Percentiles rank a stretch among this genome's conserved stretches.
Conservation (phyloP, 2,888 invertebrate genomes). For the Rhaphigaster nebulosa region DNA sequence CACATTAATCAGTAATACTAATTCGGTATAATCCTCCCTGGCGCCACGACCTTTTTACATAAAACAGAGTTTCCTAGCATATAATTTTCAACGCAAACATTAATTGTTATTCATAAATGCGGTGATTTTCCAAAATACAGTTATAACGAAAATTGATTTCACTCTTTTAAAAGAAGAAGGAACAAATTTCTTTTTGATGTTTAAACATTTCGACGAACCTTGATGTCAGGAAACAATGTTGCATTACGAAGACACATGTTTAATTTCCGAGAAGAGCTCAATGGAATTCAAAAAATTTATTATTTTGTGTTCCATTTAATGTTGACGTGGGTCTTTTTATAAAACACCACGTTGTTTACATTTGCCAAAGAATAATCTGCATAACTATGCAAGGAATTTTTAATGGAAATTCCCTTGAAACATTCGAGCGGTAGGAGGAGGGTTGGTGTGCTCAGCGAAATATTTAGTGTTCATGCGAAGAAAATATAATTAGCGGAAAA, state of each 20-base stretch:
- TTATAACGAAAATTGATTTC: background rate
- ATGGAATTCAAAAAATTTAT: slow-evolving; percentile 36
- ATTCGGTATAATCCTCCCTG: background rate
- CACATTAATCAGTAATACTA: background rate
- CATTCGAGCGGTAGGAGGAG: background rate
- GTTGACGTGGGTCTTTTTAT: background rate
- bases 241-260: slow-evolving; percentile 1
- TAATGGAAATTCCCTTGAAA: background rate
- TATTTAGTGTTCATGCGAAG: no score
- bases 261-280: slow-evolving; percentile 9
- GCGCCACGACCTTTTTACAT: background rate
- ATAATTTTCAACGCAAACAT: background rate
- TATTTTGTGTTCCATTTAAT: slow-evolving; percentile 5
- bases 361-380: slow-evolving; percentile 33
- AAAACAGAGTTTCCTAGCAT: background rate
- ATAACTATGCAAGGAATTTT: slow-evolving; percentile 45
- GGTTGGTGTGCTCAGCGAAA: background rate
- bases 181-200: background rate
- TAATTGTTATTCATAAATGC: background rate
- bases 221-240: background rate
- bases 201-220: background rate
- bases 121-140: background rate
- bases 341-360: background rate
- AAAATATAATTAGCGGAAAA: no score
- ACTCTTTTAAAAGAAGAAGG: background rate